Conservation (phyloP, 2,113 vertebrate species). For the Miniopterus natalensis region DNA sequence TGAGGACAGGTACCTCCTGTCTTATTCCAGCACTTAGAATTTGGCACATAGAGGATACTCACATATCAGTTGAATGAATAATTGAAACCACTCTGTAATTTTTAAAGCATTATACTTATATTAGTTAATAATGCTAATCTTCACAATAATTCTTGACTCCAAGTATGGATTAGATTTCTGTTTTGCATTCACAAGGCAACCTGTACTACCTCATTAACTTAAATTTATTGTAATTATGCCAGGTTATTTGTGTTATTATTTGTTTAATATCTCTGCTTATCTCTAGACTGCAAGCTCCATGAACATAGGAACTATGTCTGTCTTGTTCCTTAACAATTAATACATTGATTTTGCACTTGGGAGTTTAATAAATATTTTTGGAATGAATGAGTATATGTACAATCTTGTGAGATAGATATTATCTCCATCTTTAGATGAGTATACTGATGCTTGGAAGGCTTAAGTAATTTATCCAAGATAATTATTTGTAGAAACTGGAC, state of each 20-base stretch:
- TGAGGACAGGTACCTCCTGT: neutral
- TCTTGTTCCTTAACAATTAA: constrained; percentile 56
- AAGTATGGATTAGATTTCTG: constrained; percentile 32
- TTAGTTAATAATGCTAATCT: constrained; percentile 55
- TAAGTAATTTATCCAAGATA: constrained; percentile 48
- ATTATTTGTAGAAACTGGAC: constrained; percentile 41
- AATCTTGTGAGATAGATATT: constrained; percentile 23
- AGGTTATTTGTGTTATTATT: constrained; percentile 58
- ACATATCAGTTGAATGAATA: constrained; percentile 48
- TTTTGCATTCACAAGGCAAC: constrained; percentile 10
- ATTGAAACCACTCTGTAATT: constrained; percentile 50
- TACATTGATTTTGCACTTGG: constrained; percentile 33
- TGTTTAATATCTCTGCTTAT: constrained; percentile 17
- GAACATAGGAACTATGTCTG: neutral
- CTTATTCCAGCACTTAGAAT: neutral
- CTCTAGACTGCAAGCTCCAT: neutral
- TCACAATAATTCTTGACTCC: constrained; percentile 39
- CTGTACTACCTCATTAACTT: constrained; percentile 20
- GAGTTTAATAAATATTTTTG: constrained; percentile 53
- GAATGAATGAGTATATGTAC: constrained; percentile 21
- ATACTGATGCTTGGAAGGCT: constrained; percentile 34
- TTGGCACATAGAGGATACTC: neutral
- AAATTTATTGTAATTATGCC: constrained; percentile 24
- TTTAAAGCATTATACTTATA: constrained; percentile 6
- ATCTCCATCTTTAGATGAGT: constrained; percentile 59